Conservation (phyloP, 2,113 vertebrate species). For the Lamprologus tigripictilis region DNA sequence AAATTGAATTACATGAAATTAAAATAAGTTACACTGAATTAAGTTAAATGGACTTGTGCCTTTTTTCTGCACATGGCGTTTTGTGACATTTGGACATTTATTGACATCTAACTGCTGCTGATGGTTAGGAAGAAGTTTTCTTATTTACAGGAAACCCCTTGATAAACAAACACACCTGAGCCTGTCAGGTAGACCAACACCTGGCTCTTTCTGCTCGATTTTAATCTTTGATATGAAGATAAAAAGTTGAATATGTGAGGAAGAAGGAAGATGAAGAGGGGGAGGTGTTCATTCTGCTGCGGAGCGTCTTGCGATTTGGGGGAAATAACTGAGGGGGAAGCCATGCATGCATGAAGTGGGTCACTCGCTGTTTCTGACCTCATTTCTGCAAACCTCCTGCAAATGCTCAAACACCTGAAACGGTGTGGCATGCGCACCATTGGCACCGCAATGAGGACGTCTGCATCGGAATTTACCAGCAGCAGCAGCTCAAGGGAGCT, state of each 20-base stretch:
- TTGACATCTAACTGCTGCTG: not conserved
- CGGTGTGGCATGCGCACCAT: not conserved
- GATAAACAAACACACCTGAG: not conserved
- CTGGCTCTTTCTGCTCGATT: not conserved
- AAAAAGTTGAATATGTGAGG: not conserved
- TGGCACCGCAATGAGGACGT: not conserved
- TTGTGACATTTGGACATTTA: not conserved
- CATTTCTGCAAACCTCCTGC: slow-evolving; percentile 56
- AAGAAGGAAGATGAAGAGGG: not conserved
- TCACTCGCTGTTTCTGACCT: slow-evolving; percentile 29
- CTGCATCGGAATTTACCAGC: not conserved
- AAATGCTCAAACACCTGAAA: not conserved
- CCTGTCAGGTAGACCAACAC: not conserved
- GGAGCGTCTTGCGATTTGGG: not conserved
- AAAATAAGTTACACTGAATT: not conserved
- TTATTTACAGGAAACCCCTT: not conserved
- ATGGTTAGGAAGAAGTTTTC: not conserved
- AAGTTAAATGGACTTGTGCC: not conserved
- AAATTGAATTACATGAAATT: not conserved
- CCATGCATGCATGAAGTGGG: not conserved
- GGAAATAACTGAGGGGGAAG: not conserved
- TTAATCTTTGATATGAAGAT: not conserved
- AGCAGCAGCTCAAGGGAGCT: not conserved
- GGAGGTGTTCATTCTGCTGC: not conserved
- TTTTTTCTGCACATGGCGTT: not conserved